Evolutionary conservation across 2,888 invertebrate species (phyloP), one percentile per base, ranked within the genome.

Genomic region (Diploptera punctata): DNA sequence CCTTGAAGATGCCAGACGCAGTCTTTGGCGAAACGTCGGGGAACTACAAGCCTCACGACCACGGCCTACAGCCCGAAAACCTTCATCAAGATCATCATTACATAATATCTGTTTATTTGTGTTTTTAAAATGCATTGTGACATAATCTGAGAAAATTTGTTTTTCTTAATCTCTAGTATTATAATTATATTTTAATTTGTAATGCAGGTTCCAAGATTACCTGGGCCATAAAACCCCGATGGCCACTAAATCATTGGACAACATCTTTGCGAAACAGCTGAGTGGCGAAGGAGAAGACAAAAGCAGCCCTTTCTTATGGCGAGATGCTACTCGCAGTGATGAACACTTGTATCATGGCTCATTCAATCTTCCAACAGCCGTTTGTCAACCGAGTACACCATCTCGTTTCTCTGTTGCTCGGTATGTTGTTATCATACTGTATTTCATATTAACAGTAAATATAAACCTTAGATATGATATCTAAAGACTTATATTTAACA

Each of bases 191-290:
- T 13, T 38, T 38, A 38, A 9, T 38, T n/a, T n/a, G n/a, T n/a
- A n/a, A 38, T 29, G 1, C 29, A 68, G 54, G 9, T 68, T 68
- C 21, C 26, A 31, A 61, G 70, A 31, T 10, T 61, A 43, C n/a
- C 26, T 29, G 44, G 43, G 47, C n/a, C 60, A 61, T 31, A 70
- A 70, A 31, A 19, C 61, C 31, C 65, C 68, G 29, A 21, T 74
- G 68, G 67, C 73, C 21, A 74, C 74, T 43, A 74, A 74, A 65
- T 74, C 74, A 3, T 73, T 73, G 67, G 74, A 74, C 68, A 73
- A 74, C 68, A 74, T 74, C 31, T 74, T 68, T 54, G 70, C 68
- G 21, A 60, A 54, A 33, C 74, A 74, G 62, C 54, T 71, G 31
- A 19, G 38, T 44, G 29, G 7, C n/a, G 44, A 67, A 16, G 43